phyloP scores from a whole-genome alignment of 1,140 invertebrate genomes.

The Eciton burchellii region DNA sequence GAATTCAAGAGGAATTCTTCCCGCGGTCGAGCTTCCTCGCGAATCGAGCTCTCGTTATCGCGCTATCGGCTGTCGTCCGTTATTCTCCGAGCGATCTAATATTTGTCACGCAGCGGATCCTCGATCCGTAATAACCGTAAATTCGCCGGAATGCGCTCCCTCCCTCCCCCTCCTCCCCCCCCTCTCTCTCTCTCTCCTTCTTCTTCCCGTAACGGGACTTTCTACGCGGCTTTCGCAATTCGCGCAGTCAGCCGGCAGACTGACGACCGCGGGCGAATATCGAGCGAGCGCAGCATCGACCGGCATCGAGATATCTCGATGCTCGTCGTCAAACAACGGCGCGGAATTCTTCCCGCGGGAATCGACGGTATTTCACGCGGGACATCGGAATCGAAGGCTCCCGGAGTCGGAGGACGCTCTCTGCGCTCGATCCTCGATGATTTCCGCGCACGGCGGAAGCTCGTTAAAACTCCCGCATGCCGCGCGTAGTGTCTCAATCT shows the following conservation, averaged over 20 bases:
- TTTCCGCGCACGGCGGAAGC: neutral
- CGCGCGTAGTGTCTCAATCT: too few species aligned
- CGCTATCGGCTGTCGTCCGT: slow-evolving; percentile 9
- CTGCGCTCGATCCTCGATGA: slow-evolving; percentile 21
- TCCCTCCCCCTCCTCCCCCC: slow-evolving; percentile 5
- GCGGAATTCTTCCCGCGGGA: too few species aligned
- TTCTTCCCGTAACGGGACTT: slow-evolving; percentile 54
- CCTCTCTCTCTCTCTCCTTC: neutral
- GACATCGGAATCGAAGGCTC: too few species aligned
- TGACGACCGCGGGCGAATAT: slow-evolving; percentile 45
- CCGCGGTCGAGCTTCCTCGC: neutral
- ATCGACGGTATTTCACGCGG: neutral
- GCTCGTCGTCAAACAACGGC: too few species aligned
- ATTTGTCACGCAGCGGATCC: slow-evolving; percentile 61
- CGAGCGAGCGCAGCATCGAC: slow-evolving; percentile 5
- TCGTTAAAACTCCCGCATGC: neutral
- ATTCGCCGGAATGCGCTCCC: slow-evolving; percentile 32
- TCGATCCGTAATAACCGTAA: slow-evolving; percentile 68
- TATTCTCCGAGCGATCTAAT: slow-evolving; percentile 57
- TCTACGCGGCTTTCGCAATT: slow-evolving; percentile 34
- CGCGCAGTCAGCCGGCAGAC: slow-evolving; percentile 66
- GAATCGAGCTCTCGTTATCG: slow-evolving; percentile 24
- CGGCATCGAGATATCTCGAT: neutral
- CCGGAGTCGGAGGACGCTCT: too few species aligned
- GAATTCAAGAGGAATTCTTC: too few species aligned